A percentile compares a stretch with the other conserved stretches of the same genome.
These are phyloP conservation scores for Drosophila kuntzei DNA, from an alignment of 2,888 invertebrate genomes.

Conservation along the genomic window DNA sequence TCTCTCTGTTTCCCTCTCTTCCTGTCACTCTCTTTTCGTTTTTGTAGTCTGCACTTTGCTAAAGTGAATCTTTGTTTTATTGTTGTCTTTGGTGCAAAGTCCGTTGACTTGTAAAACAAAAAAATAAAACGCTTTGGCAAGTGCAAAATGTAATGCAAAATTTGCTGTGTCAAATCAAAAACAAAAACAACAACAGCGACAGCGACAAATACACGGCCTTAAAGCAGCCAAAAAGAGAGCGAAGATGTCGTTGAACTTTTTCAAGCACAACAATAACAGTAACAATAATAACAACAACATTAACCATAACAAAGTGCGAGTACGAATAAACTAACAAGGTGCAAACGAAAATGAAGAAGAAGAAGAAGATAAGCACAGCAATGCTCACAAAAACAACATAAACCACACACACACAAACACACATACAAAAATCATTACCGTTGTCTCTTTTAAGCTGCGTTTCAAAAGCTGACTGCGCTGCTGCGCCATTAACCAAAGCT, in stretches of 20 bases:
- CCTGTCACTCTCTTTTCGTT: too few species aligned
- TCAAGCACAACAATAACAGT: slow-evolving; percentile 56
- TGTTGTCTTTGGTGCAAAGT: slow-evolving; percentile 28
- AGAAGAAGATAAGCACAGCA: slow-evolving; percentile 6
- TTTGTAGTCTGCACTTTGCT: slow-evolving; percentile 7
- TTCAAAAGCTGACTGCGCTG: slow-evolving; percentile 23
- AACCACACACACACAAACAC: slow-evolving; percentile 21
- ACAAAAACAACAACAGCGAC: slow-evolving; percentile 6
- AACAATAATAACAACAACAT: slow-evolving; percentile 36
- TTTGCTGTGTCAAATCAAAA: slow-evolving; percentile 22
- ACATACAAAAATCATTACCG: slow-evolving; percentile 32
- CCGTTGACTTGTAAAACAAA: slow-evolving; percentile 23
- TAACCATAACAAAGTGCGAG: slow-evolving; percentile 42
- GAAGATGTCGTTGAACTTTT: slow-evolving; percentile 71
- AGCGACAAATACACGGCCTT: slow-evolving; percentile 14
- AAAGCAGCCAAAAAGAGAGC: slow-evolving; percentile 39
- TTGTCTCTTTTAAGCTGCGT: slow-evolving; percentile 40
- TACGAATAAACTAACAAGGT: slow-evolving; percentile 42
- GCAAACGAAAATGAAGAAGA: slow-evolving; percentile 18
- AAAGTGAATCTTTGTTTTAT: slow-evolving; percentile 39
- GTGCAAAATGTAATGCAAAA: slow-evolving; percentile 40
- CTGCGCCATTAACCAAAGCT: slow-evolving; percentile 32
- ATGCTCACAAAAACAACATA: slow-evolving; percentile 38
- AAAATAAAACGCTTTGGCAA: slow-evolving; percentile 14
- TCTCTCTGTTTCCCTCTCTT: not conserved